Base-by-base conservation (phyloP, 30 jellyfish, hydroid and myxozoan genomes). In the Turritopsis rubra region DNA sequence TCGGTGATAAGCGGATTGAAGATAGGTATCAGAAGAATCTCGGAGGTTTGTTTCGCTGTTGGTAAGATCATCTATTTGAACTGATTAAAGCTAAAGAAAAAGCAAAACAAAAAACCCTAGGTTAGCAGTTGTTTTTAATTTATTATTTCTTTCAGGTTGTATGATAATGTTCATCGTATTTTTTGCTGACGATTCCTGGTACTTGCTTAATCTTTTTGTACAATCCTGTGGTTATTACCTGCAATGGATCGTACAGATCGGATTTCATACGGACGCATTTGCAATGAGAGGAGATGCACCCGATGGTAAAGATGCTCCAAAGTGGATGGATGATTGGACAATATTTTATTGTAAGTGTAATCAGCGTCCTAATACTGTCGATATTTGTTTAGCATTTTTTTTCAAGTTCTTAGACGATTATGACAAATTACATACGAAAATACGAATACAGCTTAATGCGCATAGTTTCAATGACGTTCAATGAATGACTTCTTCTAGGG, bases 271-370 rank as follows among this genome's bases (percentile, higher is more conserved):
- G 1, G 97, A 91, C 60, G 97, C 97, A 54, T 91, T 91, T 72
- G 97, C 96, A 16, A 89, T 86, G 85, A 73, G 81, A 29, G 85
- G 86, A 66, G 86, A 87, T 54, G 97, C 97, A 23, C 96, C 96
- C 19, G 97, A 91, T 73, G 91, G 91, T 19, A 88, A 88, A 17
- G 91, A 91, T 54, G 88, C 85, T 5, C 89, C 95, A 31, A 72
- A 54, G n/a, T 91, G 97, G 97, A 87, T 91, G 81, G 96, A 84
- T 60, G 91, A 86, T 19, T 91, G 97, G 97, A 91, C 97, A 71
- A 84, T 91, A 41, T 91, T 91, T 73, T 91, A 91, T 65, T 91
- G 88, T 82, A 71, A 82, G 88, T 0, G n/a, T n/a, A n/a, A n/a
- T n/a, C n/a, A n/a, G n/a, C n/a, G n/a, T n/a, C n/a, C n/a, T n/a